These are phyloP conservation scores for Oscheius sp. DNA, from an alignment of 1,140 invertebrate species.

Conservation along the genomic window DNA sequence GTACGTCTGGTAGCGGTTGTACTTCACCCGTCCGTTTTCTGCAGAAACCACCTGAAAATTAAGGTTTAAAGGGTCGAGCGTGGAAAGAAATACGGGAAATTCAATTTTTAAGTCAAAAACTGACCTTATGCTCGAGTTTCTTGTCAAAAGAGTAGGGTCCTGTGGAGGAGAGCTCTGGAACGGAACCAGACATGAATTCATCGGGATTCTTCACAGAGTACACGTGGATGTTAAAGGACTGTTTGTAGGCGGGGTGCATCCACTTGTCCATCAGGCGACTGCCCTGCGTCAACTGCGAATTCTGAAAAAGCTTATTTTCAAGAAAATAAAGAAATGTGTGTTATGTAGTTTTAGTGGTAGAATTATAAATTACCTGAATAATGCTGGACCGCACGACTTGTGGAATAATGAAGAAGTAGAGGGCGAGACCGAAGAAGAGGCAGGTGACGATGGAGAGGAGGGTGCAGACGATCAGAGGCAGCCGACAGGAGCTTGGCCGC, in stretches of 20 bases:
- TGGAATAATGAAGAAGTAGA: constrained; percentile 1
- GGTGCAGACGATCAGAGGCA: not conserved
- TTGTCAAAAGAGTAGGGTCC: constrained; percentile 59
- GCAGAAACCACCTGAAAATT: constrained; percentile 41
- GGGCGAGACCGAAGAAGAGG: not conserved
- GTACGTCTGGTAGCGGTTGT: constrained; percentile 42
- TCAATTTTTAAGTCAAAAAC: constrained; percentile 2
- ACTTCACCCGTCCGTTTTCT: constrained; percentile 55
- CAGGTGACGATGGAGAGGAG: not conserved
- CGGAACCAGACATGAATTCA: constrained; percentile 49
- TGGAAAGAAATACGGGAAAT: not conserved
- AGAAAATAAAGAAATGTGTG: no score
- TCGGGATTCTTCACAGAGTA: constrained; percentile 59
- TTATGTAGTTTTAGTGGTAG: no score
- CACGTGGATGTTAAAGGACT: constrained; percentile 52
- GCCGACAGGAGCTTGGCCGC: not conserved
- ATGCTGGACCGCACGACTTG: not conserved
- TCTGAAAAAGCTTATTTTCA: constrained; percentile 42
- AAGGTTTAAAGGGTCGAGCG: no score
- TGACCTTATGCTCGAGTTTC: constrained; percentile 39
- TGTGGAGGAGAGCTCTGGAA: constrained; percentile 36
- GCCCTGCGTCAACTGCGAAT: constrained; percentile 44
- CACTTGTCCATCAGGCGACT: constrained; percentile 52
- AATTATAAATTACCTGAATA: not conserved
- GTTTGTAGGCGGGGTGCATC: constrained; percentile 52